These are phyloP conservation scores for Pseudorectes ferrugineus DNA, from an alignment of 2,113 vertebrate genomes.

Conservation along the genomic window DNA sequence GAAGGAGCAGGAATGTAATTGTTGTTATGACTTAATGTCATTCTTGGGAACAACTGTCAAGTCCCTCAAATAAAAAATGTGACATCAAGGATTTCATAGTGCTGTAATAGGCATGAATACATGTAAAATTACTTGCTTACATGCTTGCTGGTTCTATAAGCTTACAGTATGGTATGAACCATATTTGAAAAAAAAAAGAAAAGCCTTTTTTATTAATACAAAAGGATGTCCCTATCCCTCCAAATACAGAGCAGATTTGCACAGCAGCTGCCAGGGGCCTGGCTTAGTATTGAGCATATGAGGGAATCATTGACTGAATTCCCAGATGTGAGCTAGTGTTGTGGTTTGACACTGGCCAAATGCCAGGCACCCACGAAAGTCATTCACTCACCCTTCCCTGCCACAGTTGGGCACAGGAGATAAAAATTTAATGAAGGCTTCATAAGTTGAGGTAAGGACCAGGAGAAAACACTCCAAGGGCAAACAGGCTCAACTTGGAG, in stretches of 20 bases:
- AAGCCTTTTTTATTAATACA: neutral
- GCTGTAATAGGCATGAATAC: neutral
- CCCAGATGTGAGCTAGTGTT: neutral
- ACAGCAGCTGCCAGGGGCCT: neutral
- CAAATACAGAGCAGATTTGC: neutral
- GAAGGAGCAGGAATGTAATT: neutral
- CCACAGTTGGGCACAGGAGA: neutral
- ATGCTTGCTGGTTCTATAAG: neutral
- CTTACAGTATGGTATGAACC: neutral
- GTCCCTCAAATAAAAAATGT: neutral
- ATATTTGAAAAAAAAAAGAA: neutral
- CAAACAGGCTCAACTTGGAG: neutral
- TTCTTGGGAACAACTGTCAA: neutral
- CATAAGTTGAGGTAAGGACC: neutral
- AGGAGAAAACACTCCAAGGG: neutral
- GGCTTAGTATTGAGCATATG: neutral
- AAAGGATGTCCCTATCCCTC: neutral
- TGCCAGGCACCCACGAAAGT: neutral
- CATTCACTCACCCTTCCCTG: rapidly evolving
- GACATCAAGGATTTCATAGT: neutral
- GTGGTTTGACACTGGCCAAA: neutral
- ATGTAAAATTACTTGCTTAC: neutral
- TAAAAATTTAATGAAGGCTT: neutral
- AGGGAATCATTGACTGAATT: neutral
- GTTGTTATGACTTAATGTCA: neutral